These are phyloP conservation scores for Cheilosia urbana DNA, from an alignment of 2,888 invertebrate species.

Conservation along the genomic window DNA sequence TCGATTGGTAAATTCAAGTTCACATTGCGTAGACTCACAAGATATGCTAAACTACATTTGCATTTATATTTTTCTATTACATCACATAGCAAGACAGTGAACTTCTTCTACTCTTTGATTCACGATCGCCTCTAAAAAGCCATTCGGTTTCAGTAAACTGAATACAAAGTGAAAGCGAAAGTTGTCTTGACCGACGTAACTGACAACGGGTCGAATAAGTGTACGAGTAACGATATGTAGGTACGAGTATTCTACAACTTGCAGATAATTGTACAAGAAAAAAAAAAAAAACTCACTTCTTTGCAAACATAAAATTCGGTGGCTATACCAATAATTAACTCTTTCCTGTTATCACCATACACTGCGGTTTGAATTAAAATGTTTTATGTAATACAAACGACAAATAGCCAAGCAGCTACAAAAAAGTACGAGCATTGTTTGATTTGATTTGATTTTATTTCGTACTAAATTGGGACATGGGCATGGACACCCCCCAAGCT, in stretches of 20 bases:
- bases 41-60: conserved; percentile 19
- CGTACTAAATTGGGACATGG: conserved; percentile 20
- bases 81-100: conserved; percentile 60
- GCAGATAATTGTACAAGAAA: neutral
- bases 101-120: conserved; percentile 62
- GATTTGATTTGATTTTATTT: neutral
- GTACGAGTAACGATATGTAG: neutral
- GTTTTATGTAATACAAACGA: conserved; percentile 26
- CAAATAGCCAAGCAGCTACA: neutral
- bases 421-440: neutral
- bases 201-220: conserved; percentile 24
- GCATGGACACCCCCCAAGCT: neutral
- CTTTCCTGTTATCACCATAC: conserved; percentile 38
- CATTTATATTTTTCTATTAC: conserved; percentile 35
- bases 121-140: conserved; percentile 65
- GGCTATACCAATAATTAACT: conserved; percentile 17
- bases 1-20: conserved; percentile 24
- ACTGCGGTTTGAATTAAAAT: neutral
- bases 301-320: neutral
- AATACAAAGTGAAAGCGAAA: conserved; percentile 81
- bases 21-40: conserved; percentile 3
- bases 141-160: conserved; percentile 43
- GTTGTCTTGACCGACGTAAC: conserved; percentile 76
- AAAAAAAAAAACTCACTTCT: conserved; percentile 19
- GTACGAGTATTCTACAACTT: neutral